These are phyloP conservation scores for Temnothorax nylanderi DNA, from an alignment of 1,140 invertebrate genomes.

Conservation along the genomic window DNA sequence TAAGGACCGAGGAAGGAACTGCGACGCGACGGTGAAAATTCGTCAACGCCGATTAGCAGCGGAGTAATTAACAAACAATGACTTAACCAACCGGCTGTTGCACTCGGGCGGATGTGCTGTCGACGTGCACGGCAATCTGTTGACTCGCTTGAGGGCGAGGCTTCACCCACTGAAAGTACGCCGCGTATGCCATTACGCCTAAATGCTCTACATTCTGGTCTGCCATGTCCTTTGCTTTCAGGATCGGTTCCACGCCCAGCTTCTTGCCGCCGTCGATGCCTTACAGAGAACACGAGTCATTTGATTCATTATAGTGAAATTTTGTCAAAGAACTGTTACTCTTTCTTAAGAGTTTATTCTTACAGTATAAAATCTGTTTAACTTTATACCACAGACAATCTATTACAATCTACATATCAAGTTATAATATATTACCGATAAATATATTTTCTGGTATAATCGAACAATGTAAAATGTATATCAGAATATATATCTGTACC, in stretches of 20 bases:
- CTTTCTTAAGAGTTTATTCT: neutral
- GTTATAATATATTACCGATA: neutral
- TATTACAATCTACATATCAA: neutral
- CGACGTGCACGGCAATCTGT: constrained; percentile 90
- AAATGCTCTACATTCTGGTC: constrained; percentile 97
- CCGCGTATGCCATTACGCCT: constrained; percentile 97
- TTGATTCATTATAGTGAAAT: neutral
- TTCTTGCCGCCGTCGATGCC: constrained; percentile 88
- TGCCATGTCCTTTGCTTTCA: constrained; percentile 97
- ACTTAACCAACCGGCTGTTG: constrained; percentile 90
- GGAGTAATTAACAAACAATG: constrained; percentile 63
- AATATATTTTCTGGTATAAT: neutral
- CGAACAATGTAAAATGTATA: neutral
- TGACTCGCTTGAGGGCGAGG: constrained; percentile 93
- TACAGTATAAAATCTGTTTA: neutral
- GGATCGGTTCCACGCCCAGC: constrained; percentile 94
- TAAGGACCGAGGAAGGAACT: neutral
- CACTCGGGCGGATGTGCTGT: constrained; percentile 93
- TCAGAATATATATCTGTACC: neutral
- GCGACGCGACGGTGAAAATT: constrained; percentile 28
- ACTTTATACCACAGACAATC: neutral
- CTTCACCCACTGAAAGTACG: constrained; percentile 95
- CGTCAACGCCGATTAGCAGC: constrained; percentile 5
- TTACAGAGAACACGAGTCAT: constrained; percentile 72
- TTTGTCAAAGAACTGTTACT: neutral